Evolutionary conservation across 2,888 invertebrate genomes (phyloP).

Genomic region (Parnassius mnemosyne): DNA sequence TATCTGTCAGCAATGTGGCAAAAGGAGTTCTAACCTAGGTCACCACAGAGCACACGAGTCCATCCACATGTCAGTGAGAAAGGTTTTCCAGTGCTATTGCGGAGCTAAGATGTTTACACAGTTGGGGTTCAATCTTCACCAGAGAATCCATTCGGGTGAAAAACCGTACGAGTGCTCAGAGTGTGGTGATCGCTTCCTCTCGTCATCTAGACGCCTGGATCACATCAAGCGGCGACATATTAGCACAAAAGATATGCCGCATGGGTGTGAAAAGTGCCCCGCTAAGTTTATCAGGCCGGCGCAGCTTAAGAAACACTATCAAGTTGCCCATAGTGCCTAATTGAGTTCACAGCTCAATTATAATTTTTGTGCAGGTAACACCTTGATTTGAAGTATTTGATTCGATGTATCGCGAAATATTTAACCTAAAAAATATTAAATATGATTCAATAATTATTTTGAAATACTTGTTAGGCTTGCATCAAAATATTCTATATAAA

Average conservation of each 20-base stretch:
- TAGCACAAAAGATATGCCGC: constrained; percentile 48
- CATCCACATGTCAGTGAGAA: constrained; percentile 50
- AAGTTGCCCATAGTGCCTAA: constrained; percentile 40
- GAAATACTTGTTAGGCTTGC: too few species aligned
- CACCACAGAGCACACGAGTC: constrained; percentile 58
- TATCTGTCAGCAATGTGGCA: constrained; percentile 59
- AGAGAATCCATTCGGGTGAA: constrained; percentile 61
- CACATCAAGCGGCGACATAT: constrained; percentile 63
- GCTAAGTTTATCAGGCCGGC: constrained; percentile 64
- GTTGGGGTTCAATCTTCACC: constrained; percentile 57
- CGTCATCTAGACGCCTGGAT: constrained; percentile 61
- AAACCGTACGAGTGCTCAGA: constrained; percentile 57
- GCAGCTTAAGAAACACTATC: constrained; percentile 62
- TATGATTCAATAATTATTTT: too few species aligned
- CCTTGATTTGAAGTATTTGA: neutral
- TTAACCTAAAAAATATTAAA: too few species aligned
- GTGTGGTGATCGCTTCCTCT: constrained; percentile 63
- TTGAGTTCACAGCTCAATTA: neutral
- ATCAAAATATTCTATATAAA: too few species aligned
- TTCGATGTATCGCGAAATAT: neutral
- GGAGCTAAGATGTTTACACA: constrained; percentile 57
- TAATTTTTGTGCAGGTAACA: neutral
- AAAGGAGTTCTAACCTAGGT: constrained; percentile 56
- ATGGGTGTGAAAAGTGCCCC: constrained; percentile 55
- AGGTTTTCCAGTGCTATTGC: constrained; percentile 52